Evolutionary conservation across 2,797 vertebrate genomes (phyloP).

Genomic region (Sarcophilus harrisii): DNA sequence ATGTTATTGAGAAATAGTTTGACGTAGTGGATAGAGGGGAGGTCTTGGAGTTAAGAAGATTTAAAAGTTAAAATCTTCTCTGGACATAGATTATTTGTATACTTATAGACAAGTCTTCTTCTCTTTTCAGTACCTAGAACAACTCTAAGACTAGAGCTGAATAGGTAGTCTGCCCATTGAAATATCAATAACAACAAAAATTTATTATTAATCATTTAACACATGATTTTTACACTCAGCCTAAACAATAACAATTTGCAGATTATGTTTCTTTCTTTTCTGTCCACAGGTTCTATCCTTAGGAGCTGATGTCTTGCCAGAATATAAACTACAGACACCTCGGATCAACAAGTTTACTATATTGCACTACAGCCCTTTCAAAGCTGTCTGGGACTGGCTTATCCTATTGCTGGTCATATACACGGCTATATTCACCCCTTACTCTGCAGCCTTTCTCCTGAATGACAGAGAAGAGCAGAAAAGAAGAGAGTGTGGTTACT

Average conservation of each 20-base stretch:
- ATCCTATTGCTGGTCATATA: constrained; percentile 98
- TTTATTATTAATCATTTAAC: neutral
- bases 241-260: constrained; percentile 54
- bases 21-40: neutral
- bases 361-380: constrained; percentile 99
- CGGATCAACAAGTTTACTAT: constrained; percentile 99
- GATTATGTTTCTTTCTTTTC: constrained; percentile 43
- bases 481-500: constrained; percentile 96
- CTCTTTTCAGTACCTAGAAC: neutral
- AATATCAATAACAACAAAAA: neutral
- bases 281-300: constrained; percentile 94
- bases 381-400: constrained; percentile 99
- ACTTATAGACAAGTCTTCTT: neutral
- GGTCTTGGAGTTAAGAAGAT: neutral
- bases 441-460: constrained; percentile 98
- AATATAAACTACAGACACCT: constrained; percentile 97
- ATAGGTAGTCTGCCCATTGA: neutral
- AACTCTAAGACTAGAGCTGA: neutral
- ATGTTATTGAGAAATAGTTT: neutral
- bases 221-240: constrained; percentile 10
- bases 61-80: neutral
- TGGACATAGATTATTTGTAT: neutral
- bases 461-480: constrained; percentile 96
- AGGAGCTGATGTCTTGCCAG: constrained; percentile 97
- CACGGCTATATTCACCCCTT: constrained; percentile 98